Conservation (phyloP, 2,888 invertebrate genomes). For the Teinopalpus imperialis region DNA sequence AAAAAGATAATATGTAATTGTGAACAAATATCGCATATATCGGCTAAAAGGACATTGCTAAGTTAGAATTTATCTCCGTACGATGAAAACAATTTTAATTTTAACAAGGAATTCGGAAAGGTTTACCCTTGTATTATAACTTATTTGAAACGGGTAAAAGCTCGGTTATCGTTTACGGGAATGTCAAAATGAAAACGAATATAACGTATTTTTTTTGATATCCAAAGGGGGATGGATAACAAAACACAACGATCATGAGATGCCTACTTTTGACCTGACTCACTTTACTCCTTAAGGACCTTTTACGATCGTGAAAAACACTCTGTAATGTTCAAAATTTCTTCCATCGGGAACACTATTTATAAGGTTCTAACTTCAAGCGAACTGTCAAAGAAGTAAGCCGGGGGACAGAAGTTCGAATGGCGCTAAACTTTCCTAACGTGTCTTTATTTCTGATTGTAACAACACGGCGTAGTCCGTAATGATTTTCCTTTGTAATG, state of each 20-base stretch:
- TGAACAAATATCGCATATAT: no score
- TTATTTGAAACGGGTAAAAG: constrained; percentile 10
- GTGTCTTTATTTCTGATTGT: constrained; percentile 65
- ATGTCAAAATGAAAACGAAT: constrained; percentile 12
- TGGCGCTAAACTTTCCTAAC: constrained; percentile 56
- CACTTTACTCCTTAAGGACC: constrained; percentile 29
- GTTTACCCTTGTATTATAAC: constrained; percentile 2
- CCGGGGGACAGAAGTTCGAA: constrained; percentile 56
- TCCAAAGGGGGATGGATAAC: constrained; percentile 20
- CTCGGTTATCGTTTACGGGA: neutral
- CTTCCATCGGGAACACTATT: constrained; percentile 59
- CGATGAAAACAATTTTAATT: constrained; percentile 5
- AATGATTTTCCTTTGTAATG: constrained; percentile 34
- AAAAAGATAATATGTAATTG: no score
- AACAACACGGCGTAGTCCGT: constrained; percentile 41
- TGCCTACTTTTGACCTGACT: constrained; percentile 22
- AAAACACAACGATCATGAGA: constrained; percentile 19
- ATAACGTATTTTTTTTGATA: constrained; percentile 3
- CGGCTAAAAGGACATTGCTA: neutral
- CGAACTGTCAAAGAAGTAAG: constrained; percentile 66
- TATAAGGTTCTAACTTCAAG: constrained; percentile 61
- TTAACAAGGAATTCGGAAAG: neutral
- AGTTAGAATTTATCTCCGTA: neutral
- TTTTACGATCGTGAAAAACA: constrained; percentile 50
- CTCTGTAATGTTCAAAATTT: constrained; percentile 54